Base-by-base conservation (phyloP, 2,888 invertebrate genomes). In the Psococerastis gibbosa region DNA sequence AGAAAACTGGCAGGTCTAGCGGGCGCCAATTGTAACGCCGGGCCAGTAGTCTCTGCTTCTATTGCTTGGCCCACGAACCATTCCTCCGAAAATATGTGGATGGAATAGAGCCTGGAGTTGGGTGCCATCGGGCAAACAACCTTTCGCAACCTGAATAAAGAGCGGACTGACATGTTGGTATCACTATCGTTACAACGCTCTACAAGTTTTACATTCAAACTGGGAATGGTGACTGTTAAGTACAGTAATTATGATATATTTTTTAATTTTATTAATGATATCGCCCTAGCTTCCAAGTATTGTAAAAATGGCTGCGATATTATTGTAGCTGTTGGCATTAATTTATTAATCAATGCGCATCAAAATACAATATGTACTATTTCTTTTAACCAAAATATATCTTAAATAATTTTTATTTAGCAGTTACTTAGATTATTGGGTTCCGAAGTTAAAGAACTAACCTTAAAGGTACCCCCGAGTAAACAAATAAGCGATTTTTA, bases 61-160 rank as follows among this genome's bases (percentile, higher is more conserved):
- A 48, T 35, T 53, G 17, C 53, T 45, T 47, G 49, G 32, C 61
- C 61, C 1, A 68, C 67, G 54, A 68, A 67, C 84, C 84, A 84
- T 57, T 82, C 82, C 55, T 76, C 81, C 27, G 80, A 78, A 64
- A 83, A 83, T 48, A 83, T 70, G 52, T 82, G 82, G 48, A 84
- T 71, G 2, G 76, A 73, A 48, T 73, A 70, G 32, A 73, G 74
- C 22, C 71, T 63, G 4, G 73, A 69, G 15, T 73, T 75, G 3
- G 73, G 75, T 51, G 73, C 70, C 0, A 74, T 71, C 1, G 84
- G 84, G 54, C 84, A 85, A 27, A 84, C 70, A 9, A 78, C 79
- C 43, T 71, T 68, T 50, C 73, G 56, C 49, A 75, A 55, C 54
- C 70, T 65, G 52, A 16, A 42, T 41, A 31, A 31, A 51, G 43